These are phyloP conservation scores for Meiosimyza platycephala DNA, from an alignment of 2,888 invertebrate species.

Conservation along the genomic window DNA sequence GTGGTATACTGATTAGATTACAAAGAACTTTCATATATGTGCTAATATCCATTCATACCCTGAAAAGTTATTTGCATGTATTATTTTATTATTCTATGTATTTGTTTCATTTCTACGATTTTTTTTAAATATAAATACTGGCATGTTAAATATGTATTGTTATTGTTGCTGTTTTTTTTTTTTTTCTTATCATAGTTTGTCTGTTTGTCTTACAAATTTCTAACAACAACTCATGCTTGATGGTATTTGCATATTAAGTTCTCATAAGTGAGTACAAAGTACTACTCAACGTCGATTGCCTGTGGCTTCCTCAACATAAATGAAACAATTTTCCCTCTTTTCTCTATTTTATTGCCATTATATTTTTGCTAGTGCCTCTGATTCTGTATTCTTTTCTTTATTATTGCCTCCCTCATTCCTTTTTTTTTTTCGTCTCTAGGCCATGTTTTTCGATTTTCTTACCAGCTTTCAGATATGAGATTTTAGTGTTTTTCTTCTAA, in stretches of 20 bases:
- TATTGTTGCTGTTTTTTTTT: slow-evolving; percentile 20
- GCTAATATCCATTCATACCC: too few species aligned
- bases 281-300: slow-evolving; percentile 11
- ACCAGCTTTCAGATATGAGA: too few species aligned
- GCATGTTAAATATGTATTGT: slow-evolving; percentile 18
- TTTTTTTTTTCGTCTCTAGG: too few species aligned
- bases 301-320: slow-evolving; percentile 21
- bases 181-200: slow-evolving; percentile 8
- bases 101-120: too few species aligned
- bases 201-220: slow-evolving; percentile 6
- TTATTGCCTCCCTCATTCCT: too few species aligned
- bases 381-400: neutral
- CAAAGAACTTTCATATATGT: too few species aligned
- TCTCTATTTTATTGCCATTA: neutral
- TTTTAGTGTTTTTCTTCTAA: too few species aligned
- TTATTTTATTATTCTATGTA: too few species aligned
- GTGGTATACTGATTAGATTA: too few species aligned
- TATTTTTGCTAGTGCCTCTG: neutral
- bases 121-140: neutral
- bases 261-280: slow-evolving; percentile 23
- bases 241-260: slow-evolving; percentile 27
- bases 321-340: slow-evolving; percentile 8
- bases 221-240: slow-evolving; percentile 4
- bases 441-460: too few species aligned
- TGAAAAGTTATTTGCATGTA: neutral